Evolutionary conservation across 2,113 vertebrate genomes (phyloP), one percentile per base, ranked within the genome.

Genomic region (Pavo muticus): DNA sequence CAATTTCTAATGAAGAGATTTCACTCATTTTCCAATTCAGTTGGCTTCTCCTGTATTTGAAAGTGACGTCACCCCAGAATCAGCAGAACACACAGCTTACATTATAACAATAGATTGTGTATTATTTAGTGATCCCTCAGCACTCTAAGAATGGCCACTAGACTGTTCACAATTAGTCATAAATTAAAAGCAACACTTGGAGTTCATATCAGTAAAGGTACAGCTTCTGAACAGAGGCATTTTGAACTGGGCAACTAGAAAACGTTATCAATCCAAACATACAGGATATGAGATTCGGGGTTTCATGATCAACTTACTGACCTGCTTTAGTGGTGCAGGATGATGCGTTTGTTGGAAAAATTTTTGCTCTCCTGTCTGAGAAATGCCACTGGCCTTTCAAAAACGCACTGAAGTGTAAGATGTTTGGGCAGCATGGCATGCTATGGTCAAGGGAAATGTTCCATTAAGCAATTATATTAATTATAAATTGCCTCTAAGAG

Each of bases 401-500:
- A 56, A 60, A 39, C 11, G 42, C 56, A 60, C 32, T 64, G 45
- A 30, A 77, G 71, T 25, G 24, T 52, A 64, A 82, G 74, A 91
- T 1, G 0, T 64, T 84, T 78, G 72, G 76, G 45, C 64, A 90
- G 72, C 40, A 42, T 47, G 21, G 39, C 60, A 32, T 63, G 60
- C 72, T 74, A 60, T 74, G 60, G 47, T 68, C 88, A 84, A 81
- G 72, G 64, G 79, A 94, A 93, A 64, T 32, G 32, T 88, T 47
- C 56, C 50, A 81, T 81, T 86, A 90, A 93, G 83, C 42, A 77
- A 60, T 25, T 32, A 17, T 27, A 93, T 94, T 77, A 84, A 94
- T 91, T 83, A 91, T 83, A 88, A 83, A 93, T 90, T 45, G 39
- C 39, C 56, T 90, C 35, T 60, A 81, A 90, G 60, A 86, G 32